Conservation (phyloP, 2,888 invertebrate genomes). For the Trachelus stipa region DNA sequence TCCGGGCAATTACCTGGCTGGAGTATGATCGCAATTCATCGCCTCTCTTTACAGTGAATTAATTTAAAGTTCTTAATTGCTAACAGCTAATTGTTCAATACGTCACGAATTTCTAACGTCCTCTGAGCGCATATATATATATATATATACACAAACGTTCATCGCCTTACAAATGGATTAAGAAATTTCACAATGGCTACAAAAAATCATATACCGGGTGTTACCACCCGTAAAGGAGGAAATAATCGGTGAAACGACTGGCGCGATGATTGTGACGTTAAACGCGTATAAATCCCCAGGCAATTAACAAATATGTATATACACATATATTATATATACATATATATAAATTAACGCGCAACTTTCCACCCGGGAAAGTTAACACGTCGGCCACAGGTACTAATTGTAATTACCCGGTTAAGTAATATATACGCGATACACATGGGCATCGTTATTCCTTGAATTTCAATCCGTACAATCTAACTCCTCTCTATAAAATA, state of each 20-base stretch:
- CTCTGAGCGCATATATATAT: not conserved
- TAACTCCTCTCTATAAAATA: not conserved
- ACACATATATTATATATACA: not conserved
- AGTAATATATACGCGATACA: not conserved
- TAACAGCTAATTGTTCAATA: slow-evolving; percentile 60
- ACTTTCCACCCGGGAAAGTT: slow-evolving; percentile 65
- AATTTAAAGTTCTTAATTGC: slow-evolving; percentile 66
- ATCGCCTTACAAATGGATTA: not conserved
- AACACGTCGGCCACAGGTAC: slow-evolving; percentile 42
- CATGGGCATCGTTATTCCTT: not conserved
- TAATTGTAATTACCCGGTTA: not conserved
- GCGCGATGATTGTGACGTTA: not conserved
- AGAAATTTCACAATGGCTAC: not conserved
- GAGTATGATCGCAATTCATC: slow-evolving; percentile 46
- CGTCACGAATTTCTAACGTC: not conserved
- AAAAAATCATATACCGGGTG: not conserved
- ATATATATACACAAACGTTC: not conserved
- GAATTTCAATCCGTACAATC: not conserved
- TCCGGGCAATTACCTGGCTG: slow-evolving; percentile 60
- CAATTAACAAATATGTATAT: not conserved
- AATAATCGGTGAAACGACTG: not conserved
- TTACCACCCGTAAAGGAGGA: not conserved
- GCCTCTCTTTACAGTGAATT: slow-evolving; percentile 54
- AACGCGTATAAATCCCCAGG: not conserved
- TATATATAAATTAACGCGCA: not conserved